Conservation (phyloP, 1,140 invertebrate species). For the Pararge aegeria region DNA sequence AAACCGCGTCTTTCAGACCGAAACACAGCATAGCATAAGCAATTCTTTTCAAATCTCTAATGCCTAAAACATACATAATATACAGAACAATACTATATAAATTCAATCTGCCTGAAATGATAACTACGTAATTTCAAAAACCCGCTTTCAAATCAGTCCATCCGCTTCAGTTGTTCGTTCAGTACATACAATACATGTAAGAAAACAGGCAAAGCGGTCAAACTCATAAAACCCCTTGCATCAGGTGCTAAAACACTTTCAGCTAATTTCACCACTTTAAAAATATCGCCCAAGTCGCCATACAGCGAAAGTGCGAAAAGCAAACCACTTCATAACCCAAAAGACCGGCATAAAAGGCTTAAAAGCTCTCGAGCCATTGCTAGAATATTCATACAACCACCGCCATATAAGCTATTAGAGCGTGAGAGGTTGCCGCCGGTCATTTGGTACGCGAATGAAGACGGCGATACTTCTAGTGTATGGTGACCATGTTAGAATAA, state of each 20-base stretch:
- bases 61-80: too few species aligned
- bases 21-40: too few species aligned
- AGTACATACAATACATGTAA: too few species aligned
- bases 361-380: slow-evolving; percentile 3
- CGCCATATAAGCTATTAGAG: slow-evolving; percentile 12
- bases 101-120: too few species aligned
- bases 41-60: too few species aligned
- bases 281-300: neutral
- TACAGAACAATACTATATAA: too few species aligned
- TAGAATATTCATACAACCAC: slow-evolving; percentile 7
- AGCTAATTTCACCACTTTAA: neutral
- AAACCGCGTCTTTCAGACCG: too few species aligned
- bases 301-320: neutral
- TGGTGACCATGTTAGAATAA: neutral
- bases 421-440: slow-evolving; percentile 19
- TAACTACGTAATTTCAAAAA: too few species aligned
- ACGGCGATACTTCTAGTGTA: slow-evolving; percentile 14
- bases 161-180: too few species aligned
- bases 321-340: slow-evolving; percentile 8
- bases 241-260: neutral
- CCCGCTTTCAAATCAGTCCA: too few species aligned
- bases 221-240: too few species aligned
- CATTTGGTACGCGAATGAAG: slow-evolving; percentile 13
- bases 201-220: too few species aligned
- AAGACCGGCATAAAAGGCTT: slow-evolving; percentile 6